Percentiles rank a stretch among this genome's conserved stretches.
phyloP scores from a whole-genome alignment of 1,140 invertebrate genomes.

The Periplaneta americana region DNA sequence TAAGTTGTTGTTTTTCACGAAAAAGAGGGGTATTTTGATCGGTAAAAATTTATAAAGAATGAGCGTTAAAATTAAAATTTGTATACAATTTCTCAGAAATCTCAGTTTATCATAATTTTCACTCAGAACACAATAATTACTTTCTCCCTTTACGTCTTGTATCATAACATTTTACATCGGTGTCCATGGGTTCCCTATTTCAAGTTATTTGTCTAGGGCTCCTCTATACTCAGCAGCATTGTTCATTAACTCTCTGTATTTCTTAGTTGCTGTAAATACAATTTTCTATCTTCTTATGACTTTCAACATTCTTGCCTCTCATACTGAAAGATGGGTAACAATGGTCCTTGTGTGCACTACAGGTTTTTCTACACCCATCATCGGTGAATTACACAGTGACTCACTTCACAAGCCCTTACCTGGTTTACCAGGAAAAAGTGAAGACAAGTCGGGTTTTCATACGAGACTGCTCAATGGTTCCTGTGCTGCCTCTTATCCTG shows the following conservation, averaged over 20 bases:
- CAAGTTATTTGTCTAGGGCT: too few species aligned
- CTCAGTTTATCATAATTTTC: too few species aligned
- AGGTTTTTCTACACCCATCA: slow-evolving; percentile 67
- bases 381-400: slow-evolving; percentile 64
- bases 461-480: slow-evolving; percentile 73
- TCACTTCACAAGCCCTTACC: slow-evolving; percentile 65
- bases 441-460: slow-evolving; percentile 76
- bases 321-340: neutral
- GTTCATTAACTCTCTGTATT: neutral
- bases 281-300: neutral
- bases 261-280: neutral
- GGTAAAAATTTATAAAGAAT: too few species aligned
- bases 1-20: too few species aligned
- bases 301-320: neutral
- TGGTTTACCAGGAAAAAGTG: slow-evolving; percentile 80
- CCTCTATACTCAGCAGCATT: too few species aligned
- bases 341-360: slow-evolving; percentile 1
- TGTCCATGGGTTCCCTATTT: too few species aligned
- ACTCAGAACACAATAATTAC: too few species aligned
- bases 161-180: too few species aligned
- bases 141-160: too few species aligned
- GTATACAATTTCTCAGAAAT: too few species aligned
- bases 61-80: too few species aligned
- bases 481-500: slow-evolving; percentile 68
- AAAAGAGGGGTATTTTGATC: too few species aligned